Evolutionary conservation across 2,113 vertebrate species (phyloP).

Genomic region (Antechinus flavipes): DNA sequence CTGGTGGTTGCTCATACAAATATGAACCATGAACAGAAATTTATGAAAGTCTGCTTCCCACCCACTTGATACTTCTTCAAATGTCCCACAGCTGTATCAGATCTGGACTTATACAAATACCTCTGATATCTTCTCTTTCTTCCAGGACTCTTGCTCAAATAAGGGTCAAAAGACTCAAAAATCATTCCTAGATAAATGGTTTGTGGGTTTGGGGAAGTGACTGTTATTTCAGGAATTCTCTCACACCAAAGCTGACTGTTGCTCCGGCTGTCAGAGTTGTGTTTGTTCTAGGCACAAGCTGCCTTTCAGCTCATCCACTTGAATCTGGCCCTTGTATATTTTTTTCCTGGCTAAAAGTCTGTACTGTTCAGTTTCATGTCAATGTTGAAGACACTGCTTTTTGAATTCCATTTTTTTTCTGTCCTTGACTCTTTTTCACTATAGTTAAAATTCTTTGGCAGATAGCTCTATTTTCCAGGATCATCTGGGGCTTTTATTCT

Average conservation of each 20-base stretch:
- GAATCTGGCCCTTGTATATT: not conserved
- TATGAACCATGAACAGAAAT: not conserved
- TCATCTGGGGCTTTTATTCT: not conserved
- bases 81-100: not conserved
- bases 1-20: not conserved
- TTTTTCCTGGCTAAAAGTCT: not conserved
- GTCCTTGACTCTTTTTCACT: not conserved
- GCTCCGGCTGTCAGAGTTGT: not conserved
- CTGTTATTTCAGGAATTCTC: not conserved
- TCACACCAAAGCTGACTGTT: not conserved
- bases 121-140: not conserved
- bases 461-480: not conserved
- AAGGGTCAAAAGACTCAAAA: not conserved
- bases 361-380: not conserved
- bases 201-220: not conserved
- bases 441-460: not conserved
- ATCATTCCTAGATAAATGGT: not conserved
- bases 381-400: not conserved
- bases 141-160: not conserved
- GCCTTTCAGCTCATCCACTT: not conserved
- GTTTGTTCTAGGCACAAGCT: not conserved
- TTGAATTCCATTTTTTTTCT: not conserved
- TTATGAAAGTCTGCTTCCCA: not conserved
- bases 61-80: not conserved
- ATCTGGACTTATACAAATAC: not conserved